Base-by-base conservation (phyloP, 30 jellyfish, hydroid and myxozoan species). In the Aurelia coerulea region DNA sequence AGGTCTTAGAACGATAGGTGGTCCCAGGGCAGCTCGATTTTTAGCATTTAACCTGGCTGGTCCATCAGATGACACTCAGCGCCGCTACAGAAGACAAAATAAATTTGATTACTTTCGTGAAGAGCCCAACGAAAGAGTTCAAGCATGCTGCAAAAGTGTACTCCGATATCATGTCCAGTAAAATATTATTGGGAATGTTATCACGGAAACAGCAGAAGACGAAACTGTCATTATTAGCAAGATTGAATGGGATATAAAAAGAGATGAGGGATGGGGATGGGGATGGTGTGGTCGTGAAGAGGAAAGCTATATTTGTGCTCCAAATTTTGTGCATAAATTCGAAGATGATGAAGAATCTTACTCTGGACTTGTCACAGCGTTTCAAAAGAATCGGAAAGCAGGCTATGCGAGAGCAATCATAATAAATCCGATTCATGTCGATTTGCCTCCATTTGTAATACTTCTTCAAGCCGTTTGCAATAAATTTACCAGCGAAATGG, bases 251-350 rank as follows among this genome's bases (percentile, higher is more conserved):
- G 89, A 78, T 19, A 32, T 41, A 31, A 64, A 60, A 62, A 62
- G 79, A 33, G 79, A 63, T 78, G 89, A 78, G 64, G 89, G 73
- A 58, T 78, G 78, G 89, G 91, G 91, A 58, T 78, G 78, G 89
- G 91, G 91, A 49, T 81, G 71, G 84, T 81, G 78, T 56, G 91
- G 91, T 18, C 67, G 12, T 35, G 31, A 14, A 16, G 86, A 17
- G 41, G 82, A 49, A n/a, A 31, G 68, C 10, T 87, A 81, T 51
- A 10, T 14, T 16, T 81, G 91, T 81, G 74, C 0, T 0, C 68
- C 39, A 81, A 23, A 66, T 5, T 66, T 81, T 67, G 89, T 65
- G 17, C 83, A 29, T 37, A 49, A n/a, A 11, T 70, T 79, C 41
- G 89, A 84, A 13, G 80, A 79, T 33, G 83, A 42, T 17, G 83